These are phyloP conservation scores for Sardina pilchardus DNA, from an alignment of 2,113 vertebrate genomes.

Conservation along the genomic window DNA sequence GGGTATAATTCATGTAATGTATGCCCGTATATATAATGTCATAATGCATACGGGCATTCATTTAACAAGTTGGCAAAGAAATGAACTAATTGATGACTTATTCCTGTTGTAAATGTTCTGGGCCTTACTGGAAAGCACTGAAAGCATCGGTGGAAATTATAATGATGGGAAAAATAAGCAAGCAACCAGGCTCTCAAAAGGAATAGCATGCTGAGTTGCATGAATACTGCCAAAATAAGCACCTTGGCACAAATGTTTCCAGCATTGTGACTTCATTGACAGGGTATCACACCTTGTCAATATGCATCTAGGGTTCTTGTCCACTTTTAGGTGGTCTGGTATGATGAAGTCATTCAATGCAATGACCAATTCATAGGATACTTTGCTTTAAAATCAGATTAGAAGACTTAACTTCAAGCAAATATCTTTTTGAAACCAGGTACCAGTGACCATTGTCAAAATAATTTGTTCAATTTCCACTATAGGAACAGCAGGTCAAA, in stretches of 20 bases:
- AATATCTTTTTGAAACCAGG: background rate
- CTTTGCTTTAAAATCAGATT: background rate
- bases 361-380: background rate
- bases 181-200: background rate
- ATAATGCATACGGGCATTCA: background rate
- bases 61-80: no score
- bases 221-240: background rate
- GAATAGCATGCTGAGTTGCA: background rate
- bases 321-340: background rate
- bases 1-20: background rate
- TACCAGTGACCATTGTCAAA: background rate
- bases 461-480: no score
- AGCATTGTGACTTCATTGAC: background rate
- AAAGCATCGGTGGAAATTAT: background rate
- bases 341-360: background rate
- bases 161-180: background rate
- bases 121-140: background rate
- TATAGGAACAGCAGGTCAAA: no score
- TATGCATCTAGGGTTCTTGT: background rate
- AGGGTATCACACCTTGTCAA: background rate
- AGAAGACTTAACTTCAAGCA: background rate
- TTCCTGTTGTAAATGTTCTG: background rate
- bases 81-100: background rate
- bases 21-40: no score
- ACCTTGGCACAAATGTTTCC: background rate